Conservation (phyloP, 2,797 vertebrate species). For the Rhinogobio ventralis region DNA sequence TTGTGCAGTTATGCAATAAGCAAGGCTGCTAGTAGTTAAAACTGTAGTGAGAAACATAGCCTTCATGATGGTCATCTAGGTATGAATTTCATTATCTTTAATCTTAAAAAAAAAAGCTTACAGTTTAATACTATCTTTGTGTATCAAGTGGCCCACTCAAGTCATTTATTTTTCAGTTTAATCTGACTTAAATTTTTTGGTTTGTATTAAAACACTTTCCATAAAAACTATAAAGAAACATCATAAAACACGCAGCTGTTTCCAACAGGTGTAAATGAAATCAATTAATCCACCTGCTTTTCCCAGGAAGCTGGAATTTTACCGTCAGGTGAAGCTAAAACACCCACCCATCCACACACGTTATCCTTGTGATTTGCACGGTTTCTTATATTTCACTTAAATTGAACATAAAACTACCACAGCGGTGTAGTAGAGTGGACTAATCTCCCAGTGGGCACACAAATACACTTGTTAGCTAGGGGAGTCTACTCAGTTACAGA, state of each 20-base stretch:
- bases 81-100: constrained; percentile 25
- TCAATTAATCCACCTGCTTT: constrained; percentile 16
- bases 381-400: constrained; percentile 49
- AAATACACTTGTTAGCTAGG: constrained; percentile 17
- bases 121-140: background rate
- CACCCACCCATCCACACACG: background rate
- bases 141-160: background rate
- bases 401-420: constrained; percentile 34
- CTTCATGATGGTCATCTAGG: constrained; percentile 24
- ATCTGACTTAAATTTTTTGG: background rate
- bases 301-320: constrained; percentile 30
- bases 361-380: constrained; percentile 18
- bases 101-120: background rate
- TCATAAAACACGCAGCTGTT: constrained; percentile 8
- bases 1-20: constrained; percentile 48
- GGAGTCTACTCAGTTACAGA: constrained; percentile 29
- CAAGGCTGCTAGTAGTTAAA: constrained; percentile 38
- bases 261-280: constrained; percentile 26
- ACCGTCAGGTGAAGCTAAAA: constrained; percentile 9
- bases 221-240: background rate
- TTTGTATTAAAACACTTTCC: background rate
- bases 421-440: constrained; percentile 6
- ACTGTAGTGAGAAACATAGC: constrained; percentile 22
- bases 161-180: background rate
- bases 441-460: constrained; percentile 48